Base-by-base conservation (phyloP, 2,888 invertebrate genomes). In the Lochmaea crataegi region DNA sequence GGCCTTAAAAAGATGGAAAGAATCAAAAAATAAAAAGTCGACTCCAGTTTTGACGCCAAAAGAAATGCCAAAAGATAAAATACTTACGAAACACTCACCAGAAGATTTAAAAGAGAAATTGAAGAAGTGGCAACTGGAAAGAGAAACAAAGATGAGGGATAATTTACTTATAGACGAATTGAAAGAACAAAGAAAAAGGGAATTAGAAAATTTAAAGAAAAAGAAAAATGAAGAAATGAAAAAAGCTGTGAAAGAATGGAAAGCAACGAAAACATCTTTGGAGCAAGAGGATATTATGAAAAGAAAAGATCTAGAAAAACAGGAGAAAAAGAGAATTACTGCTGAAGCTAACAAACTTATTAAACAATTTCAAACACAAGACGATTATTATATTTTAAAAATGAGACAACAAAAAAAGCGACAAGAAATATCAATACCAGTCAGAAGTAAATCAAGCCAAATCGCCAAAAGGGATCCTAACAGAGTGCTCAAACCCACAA, bases 1-100 rank as follows among this genome's bases (percentile, higher is more conserved):
- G 2, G 84, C 86, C 0, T 84, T 90, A 9, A 82, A 83, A 69
- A 83, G 85, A 66, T 90, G 89, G 90, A 84, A 87, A 61, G 79
- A 83, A 66, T 78, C 76, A 51, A 87, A 84, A 77, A 60, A n/a
- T 66, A 58, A 73, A 57, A 61, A 63, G 56, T 9, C n/a, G 6
- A 12, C 5, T 64, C 7, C 22, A 64, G 26, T 51, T 18, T 7
- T 22, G 53, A n/a, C 6, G 10, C 12, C 11, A 51, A 41, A 11
- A 1, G 22, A 41, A 2, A 57, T 38, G 22, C 53, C 26, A 51
- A 16, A 68, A 61, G 73, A 77, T 64, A 65, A 64, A 58, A 64
- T 72, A 14, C n/a, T 68, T 26, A 61, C 42, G 63, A 63, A 66
- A 71, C 56, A 73, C 45, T 69, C 61, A 32, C 18, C 45, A 11